Base-by-base conservation (phyloP, 64 coral and sea anemone species). In the Stichodactyla helianthus region DNA sequence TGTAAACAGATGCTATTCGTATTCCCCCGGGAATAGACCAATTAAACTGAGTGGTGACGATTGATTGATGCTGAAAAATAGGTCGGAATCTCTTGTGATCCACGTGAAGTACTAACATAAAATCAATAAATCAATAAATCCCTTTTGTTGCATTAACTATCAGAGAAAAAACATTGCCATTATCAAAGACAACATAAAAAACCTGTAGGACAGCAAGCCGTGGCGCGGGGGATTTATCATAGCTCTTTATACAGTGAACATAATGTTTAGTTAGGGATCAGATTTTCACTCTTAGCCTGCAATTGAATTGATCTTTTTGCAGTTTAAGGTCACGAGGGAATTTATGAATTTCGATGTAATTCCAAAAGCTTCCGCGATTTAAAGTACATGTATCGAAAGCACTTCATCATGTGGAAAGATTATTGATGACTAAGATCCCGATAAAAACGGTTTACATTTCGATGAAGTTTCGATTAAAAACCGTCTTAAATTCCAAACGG, bases 21-120 rank as follows among this genome's bases (percentile, higher is more conserved):
- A 81, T 81, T 81, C 78, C 78, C 78, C 5, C 5, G 78, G 20
- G 78, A 52, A 81, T 52, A 52, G 52, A 52, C 35, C 78, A 81
- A 81, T 81, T 81, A 81, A 53, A 52, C 19, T n/a, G n/a, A 81
- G 15, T 81, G 78, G 78, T 20, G 78, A 8, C 78, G 78, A 81
- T 81, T 52, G 78, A 81, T 81, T 53, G 20, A 53, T 22, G 19
- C 14, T 50, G 52, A 81, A 18, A 81, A 81, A 58, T 7, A 31
- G 68, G 25, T 74, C 25, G n/a, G 26, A n/a, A 74, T 74, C 27
- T 74, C 26, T 74, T 23, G 26, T n/a, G 68, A 23, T 74, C 68
- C 68, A 26, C 68, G 68, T 74, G 68, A 74, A 74, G 68, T 31
- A 74, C 68, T 31, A 74, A 74, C n/a, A 71, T 28, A 71, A 71